Evolutionary conservation across 2,888 invertebrate genomes (phyloP).

Genomic region (Ennomos fuscantarius): DNA sequence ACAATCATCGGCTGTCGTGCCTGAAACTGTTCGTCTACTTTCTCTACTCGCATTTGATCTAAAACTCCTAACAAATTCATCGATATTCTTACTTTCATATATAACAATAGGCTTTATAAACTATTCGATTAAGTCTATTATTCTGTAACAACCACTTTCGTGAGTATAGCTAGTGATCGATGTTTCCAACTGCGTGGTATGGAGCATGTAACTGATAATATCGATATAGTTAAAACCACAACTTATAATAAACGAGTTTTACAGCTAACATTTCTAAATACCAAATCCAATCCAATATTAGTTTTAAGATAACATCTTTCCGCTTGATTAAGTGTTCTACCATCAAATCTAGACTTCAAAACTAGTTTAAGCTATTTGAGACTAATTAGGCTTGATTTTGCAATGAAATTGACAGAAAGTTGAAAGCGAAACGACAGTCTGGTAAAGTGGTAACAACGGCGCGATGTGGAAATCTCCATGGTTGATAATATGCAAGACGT

Average conservation of each 20-base stretch:
- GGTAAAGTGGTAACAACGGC: slow-evolving; percentile 2
- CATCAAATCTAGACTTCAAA: slow-evolving; percentile 37
- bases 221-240: slow-evolving; percentile 42
- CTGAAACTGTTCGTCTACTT: slow-evolving; percentile 40
- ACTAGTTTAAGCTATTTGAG: slow-evolving; percentile 5
- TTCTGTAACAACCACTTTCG: slow-evolving; percentile 24
- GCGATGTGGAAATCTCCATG: slow-evolving; percentile 15
- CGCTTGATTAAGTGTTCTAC: slow-evolving; percentile 9
- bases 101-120: slow-evolving; percentile 8
- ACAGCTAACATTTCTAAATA: slow-evolving; percentile 7
- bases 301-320: slow-evolving; percentile 9
- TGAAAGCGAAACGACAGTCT: slow-evolving; percentile 17
- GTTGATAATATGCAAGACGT: slow-evolving; percentile 8
- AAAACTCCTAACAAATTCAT: slow-evolving; percentile 39
- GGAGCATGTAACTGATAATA: slow-evolving; percentile 39
- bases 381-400: slow-evolving; percentile 13
- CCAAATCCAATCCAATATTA: not conserved
- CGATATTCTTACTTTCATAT: slow-evolving; percentile 29
- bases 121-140: slow-evolving; percentile 30
- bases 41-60: slow-evolving; percentile 46
- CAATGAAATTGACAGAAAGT: slow-evolving; percentile 17
- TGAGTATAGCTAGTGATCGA: slow-evolving; percentile 47
- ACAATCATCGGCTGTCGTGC: slow-evolving; percentile 27
- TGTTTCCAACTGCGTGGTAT: slow-evolving; percentile 44
- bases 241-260: slow-evolving; percentile 34